Conservation (phyloP, 2,797 vertebrate species). For the Epinephelus coioides region DNA sequence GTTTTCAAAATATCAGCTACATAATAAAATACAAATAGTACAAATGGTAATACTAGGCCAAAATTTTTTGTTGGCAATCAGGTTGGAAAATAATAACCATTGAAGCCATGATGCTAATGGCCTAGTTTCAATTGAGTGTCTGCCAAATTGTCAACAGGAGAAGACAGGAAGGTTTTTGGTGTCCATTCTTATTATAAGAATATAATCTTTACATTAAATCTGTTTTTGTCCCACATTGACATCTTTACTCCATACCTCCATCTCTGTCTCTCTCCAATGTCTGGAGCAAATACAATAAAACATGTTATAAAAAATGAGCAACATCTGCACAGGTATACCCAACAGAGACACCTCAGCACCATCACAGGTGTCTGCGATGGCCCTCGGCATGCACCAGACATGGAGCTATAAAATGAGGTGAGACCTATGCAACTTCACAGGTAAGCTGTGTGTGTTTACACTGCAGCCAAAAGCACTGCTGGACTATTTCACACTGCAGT, state of each 20-base stretch:
- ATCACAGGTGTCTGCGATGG: slow-evolving; percentile 34
- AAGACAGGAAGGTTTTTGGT: background rate
- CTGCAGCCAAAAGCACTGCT: slow-evolving; percentile 39
- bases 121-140: too few relatives aligned
- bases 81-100: too few relatives aligned
- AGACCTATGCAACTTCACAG: slow-evolving; percentile 52
- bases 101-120: too few relatives aligned
- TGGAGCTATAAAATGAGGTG: slow-evolving; percentile 41
- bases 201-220: background rate
- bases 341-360: slow-evolving; percentile 28
- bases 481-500: slow-evolving; percentile 50
- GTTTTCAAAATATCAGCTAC: too few relatives aligned
- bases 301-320: slow-evolving; percentile 12
- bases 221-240: background rate
- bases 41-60: too few relatives aligned
- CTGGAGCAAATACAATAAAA: slow-evolving; percentile 64
- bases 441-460: slow-evolving; percentile 47
- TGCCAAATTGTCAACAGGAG: background rate
- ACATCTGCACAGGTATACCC: slow-evolving; percentile 24
- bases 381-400: slow-evolving; percentile 21
- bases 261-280: background rate
- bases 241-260: background rate
- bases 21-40: too few relatives aligned
- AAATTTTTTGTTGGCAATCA: too few relatives aligned
- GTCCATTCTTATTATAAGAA: too few relatives aligned